A percentile compares a stretch with the other conserved stretches of the same genome.
Conservation (phyloP, 2,797 vertebrate genomes). For the Erpetoichthys calabaricus region DNA sequence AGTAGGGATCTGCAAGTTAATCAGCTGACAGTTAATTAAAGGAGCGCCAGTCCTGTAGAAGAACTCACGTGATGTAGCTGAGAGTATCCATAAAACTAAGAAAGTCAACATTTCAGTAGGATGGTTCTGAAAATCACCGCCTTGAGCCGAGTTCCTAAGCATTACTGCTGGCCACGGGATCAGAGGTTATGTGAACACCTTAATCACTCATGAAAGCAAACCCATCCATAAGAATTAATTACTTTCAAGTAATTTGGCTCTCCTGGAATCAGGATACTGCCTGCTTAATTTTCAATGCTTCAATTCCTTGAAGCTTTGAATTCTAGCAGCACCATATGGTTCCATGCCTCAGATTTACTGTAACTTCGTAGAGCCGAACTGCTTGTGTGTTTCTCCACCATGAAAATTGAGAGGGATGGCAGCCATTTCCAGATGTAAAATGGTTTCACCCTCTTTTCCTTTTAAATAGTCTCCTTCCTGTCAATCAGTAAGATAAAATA, state of each 20-base stretch:
- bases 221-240: conserved; percentile 49
- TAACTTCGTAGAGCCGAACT: not conserved
- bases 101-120: conserved; percentile 39
- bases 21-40: conserved; percentile 30
- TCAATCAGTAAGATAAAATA: too few relatives aligned
- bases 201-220: conserved; percentile 58
- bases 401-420: not conserved
- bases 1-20: conserved; percentile 16
- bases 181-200: conserved; percentile 38
- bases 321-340: conserved; percentile 21
- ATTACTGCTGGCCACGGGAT: conserved; percentile 47
- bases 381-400: not conserved
- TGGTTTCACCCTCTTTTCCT: not conserved
- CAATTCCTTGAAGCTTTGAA: conserved; percentile 33
- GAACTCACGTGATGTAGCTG: conserved; percentile 25
- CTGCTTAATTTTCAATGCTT: conserved; percentile 39
- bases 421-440: not conserved
- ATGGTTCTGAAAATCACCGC: conserved; percentile 30
- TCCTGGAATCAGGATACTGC: conserved; percentile 40
- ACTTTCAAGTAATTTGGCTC: conserved; percentile 41
- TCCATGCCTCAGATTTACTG: conserved; percentile 12
- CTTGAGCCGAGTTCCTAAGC: conserved; percentile 44
- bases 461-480: too few relatives aligned
- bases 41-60: conserved; percentile 23
- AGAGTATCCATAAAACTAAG: conserved; percentile 37